Conservation (phyloP, 2,888 invertebrate species). For the Spicauda simplicius region DNA sequence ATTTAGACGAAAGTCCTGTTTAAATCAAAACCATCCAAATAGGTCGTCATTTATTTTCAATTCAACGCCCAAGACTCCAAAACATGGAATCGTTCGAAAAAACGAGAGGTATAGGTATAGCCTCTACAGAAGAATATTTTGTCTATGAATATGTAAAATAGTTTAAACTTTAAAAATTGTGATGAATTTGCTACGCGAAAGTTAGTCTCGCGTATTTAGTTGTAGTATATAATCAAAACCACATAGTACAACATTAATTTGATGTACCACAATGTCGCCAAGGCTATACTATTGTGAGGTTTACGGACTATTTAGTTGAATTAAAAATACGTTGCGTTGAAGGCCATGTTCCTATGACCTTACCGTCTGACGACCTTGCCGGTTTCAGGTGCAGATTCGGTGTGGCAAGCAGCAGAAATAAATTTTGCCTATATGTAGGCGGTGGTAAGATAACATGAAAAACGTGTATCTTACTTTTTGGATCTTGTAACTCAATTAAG, state of each 20-base stretch:
- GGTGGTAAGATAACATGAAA: too few species aligned
- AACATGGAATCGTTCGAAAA: too few species aligned
- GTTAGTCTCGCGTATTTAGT: not conserved
- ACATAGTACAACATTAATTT: slow-evolving; percentile 6
- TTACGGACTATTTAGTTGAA: slow-evolving; percentile 32
- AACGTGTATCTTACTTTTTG: too few species aligned
- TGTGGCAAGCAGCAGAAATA: not conserved
- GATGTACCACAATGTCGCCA: slow-evolving; percentile 34
- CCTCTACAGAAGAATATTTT: too few species aligned
- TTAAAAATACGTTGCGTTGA: slow-evolving; percentile 10
- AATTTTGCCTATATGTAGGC: not conserved
- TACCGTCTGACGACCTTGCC: not conserved
- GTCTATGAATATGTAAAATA: not conserved
- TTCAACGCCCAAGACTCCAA: too few species aligned
- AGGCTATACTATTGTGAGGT: slow-evolving; percentile 39
- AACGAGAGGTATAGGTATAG: too few species aligned
- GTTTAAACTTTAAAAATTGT: not conserved
- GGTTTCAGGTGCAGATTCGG: not conserved
- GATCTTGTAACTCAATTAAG: too few species aligned
- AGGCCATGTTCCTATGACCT: not conserved
- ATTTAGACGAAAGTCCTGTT: too few species aligned
- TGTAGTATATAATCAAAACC: slow-evolving; percentile 17
- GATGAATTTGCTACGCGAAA: not conserved
- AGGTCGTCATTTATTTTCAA: too few species aligned
- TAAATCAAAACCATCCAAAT: too few species aligned